Conservation (phyloP, 2,113 vertebrate species). For the Lutjanus erythropterus region DNA sequence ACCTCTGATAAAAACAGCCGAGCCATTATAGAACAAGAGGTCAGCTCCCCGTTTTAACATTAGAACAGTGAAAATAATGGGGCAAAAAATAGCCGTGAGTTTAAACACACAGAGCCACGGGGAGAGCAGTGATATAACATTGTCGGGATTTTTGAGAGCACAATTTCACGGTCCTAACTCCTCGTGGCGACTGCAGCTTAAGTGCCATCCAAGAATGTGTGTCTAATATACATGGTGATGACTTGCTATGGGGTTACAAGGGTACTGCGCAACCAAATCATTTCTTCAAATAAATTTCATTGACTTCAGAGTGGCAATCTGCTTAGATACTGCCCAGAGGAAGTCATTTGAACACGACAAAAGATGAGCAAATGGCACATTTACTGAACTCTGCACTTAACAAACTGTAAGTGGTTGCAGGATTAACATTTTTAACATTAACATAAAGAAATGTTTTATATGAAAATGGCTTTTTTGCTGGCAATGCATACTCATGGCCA, state of each 20-base stretch:
- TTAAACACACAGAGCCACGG: slow-evolving; percentile 51
- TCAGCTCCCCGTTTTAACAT: slow-evolving; percentile 57
- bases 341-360: slow-evolving; percentile 58
- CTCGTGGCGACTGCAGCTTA: slow-evolving; percentile 60
- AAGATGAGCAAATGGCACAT: slow-evolving; percentile 48
- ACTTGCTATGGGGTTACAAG: slow-evolving; percentile 73
- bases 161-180: slow-evolving; percentile 79
- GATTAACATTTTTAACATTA: slow-evolving; percentile 55
- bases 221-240: slow-evolving; percentile 80
- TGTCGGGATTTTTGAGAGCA: slow-evolving; percentile 66
- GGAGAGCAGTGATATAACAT: slow-evolving; percentile 56
- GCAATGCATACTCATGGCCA: slow-evolving; percentile 5
- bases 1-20: slow-evolving; percentile 37
- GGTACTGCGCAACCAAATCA: slow-evolving; percentile 53
- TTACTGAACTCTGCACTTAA: slow-evolving; percentile 43
- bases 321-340: slow-evolving; percentile 60
- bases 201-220: slow-evolving; percentile 71
- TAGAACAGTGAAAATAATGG: slow-evolving; percentile 61
- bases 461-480: slow-evolving; percentile 18
- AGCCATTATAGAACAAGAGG: slow-evolving; percentile 32
- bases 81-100: slow-evolving; percentile 50
- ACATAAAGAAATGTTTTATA: slow-evolving; percentile 6
- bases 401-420: slow-evolving; percentile 19
- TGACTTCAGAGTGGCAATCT: slow-evolving; percentile 61
- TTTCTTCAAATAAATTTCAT: slow-evolving; percentile 76